Percentiles rank a stretch among this genome's conserved stretches.
These are phyloP conservation scores for Hemiscyllium ocellatum DNA, from an alignment of 2,113 vertebrate genomes.

Conservation along the genomic window DNA sequence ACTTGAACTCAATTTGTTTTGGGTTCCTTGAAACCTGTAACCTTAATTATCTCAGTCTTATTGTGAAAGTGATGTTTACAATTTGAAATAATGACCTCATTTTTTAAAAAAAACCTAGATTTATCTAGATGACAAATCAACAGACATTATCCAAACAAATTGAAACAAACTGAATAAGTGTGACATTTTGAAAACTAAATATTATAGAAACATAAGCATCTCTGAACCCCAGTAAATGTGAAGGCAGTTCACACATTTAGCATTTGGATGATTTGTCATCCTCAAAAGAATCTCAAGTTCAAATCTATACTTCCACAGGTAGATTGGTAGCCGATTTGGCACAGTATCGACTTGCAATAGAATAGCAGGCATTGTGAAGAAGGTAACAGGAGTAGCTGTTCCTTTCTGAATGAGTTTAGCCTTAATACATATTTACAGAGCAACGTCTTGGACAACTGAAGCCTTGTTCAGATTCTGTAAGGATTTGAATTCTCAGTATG, in stretches of 20 bases:
- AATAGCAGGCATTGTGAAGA: neutral
- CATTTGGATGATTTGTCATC: neutral
- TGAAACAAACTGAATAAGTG: neutral
- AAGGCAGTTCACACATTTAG: too few species aligned
- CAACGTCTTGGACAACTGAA: neutral
- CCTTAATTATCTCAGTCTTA: too few species aligned
- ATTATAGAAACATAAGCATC: neutral
- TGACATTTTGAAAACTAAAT: neutral
- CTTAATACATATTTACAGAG: neutral
- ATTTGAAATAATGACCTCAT: neutral
- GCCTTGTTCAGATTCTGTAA: neutral
- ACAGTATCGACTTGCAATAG: conserved; percentile 24
- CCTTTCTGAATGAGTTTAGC: neutral
- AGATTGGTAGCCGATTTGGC: neutral
- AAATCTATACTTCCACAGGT: neutral
- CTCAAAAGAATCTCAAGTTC: neutral
- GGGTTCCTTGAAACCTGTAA: neutral
- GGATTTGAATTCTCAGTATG: neutral
- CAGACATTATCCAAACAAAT: neutral
- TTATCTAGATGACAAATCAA: neutral
- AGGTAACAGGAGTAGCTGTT: neutral
- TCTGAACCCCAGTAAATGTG: neutral
- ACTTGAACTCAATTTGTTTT: neutral
- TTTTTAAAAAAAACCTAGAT: neutral
- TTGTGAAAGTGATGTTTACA: too few species aligned